phyloP scores from a whole-genome alignment of 2,888 invertebrate species.

The Macaria liturata region DNA sequence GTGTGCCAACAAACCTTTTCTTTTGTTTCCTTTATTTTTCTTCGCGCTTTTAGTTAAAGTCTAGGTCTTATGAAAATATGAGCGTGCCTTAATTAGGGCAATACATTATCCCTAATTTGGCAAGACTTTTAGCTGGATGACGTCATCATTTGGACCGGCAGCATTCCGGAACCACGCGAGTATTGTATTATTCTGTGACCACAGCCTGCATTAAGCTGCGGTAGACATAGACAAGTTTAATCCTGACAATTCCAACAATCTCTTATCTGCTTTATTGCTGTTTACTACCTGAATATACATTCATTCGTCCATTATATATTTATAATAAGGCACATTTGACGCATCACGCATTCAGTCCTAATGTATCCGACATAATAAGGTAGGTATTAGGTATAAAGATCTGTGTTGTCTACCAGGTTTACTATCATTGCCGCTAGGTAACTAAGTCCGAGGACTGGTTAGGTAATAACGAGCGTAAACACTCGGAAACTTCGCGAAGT shows the following conservation, averaged over 20 bases:
- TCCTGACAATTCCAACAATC: no score
- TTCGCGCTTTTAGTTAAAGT: not conserved
- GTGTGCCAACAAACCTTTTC: constrained; percentile 3
- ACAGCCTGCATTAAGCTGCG: constrained; percentile 5
- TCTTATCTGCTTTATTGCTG: no score
- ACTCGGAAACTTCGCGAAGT: constrained; percentile 18
- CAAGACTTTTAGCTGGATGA: constrained; percentile 2
- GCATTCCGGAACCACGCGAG: constrained; percentile 2
- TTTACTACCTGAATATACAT: no score
- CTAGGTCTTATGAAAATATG: no score
- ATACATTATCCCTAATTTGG: constrained; percentile 1
- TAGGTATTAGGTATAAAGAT: no score
- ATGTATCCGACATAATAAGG: no score
- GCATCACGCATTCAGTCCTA: no score
- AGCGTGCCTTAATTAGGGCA: no score
- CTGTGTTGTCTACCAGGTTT: no score
- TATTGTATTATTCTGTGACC: not conserved
- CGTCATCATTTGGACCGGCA: constrained; percentile 7
- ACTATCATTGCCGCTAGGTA: not conserved
- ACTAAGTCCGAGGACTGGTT: constrained; percentile 9
- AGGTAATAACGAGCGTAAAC: constrained; percentile 18
- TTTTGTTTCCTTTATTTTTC: not conserved
- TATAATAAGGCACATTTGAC: no score
- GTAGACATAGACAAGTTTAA: no score
- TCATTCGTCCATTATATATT: no score